Conservation (phyloP, 2,888 invertebrate species). For the Hirtodrosophila duncani region DNA sequence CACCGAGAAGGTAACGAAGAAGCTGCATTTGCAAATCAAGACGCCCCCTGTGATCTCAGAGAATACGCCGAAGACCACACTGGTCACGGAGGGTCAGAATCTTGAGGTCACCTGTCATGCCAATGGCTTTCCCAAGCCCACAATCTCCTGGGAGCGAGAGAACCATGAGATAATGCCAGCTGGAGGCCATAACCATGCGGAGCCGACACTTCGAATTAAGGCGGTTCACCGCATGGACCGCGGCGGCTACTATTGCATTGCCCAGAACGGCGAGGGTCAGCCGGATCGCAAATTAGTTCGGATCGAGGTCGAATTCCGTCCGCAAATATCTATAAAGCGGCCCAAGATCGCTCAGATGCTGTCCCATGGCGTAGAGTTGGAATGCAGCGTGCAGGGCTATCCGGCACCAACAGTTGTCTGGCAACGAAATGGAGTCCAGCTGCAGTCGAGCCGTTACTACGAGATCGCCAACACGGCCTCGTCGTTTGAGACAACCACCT, state of each 20-base stretch:
- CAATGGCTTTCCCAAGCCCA: conserved; percentile 87
- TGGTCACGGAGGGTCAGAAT: conserved; percentile 73
- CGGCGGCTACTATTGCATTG: conserved; percentile 77
- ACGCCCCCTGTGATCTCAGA: conserved; percentile 75
- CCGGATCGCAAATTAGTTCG: conserved; percentile 73
- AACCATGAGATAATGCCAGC: conserved; percentile 80
- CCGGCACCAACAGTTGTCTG: conserved; percentile 77
- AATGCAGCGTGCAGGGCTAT: conserved; percentile 76
- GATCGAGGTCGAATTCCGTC: conserved; percentile 77
- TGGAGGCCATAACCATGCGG: conserved; percentile 70
- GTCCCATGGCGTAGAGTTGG: conserved; percentile 71
- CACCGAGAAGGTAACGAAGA: conserved; percentile 69
- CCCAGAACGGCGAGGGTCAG: conserved; percentile 76
- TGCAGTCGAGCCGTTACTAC: conserved; percentile 68
- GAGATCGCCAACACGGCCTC: conserved; percentile 76
- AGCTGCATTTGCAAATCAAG: conserved; percentile 73
- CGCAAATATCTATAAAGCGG: conserved; percentile 73
- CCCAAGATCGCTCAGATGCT: conserved; percentile 77
- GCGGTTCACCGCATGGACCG: conserved; percentile 75
- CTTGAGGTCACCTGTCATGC: conserved; percentile 83
- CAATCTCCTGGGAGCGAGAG: conserved; percentile 83
- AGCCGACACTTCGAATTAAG: conserved; percentile 70
- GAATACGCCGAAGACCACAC: conserved; percentile 65
- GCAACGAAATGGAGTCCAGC: conserved; percentile 70
- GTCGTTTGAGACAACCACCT: conserved; percentile 75